A percentile compares a stretch with the other conserved stretches of the same genome.
These are phyloP conservation scores for Habrosyne pyritoides DNA, from an alignment of 2,888 invertebrate species.

Conservation along the genomic window DNA sequence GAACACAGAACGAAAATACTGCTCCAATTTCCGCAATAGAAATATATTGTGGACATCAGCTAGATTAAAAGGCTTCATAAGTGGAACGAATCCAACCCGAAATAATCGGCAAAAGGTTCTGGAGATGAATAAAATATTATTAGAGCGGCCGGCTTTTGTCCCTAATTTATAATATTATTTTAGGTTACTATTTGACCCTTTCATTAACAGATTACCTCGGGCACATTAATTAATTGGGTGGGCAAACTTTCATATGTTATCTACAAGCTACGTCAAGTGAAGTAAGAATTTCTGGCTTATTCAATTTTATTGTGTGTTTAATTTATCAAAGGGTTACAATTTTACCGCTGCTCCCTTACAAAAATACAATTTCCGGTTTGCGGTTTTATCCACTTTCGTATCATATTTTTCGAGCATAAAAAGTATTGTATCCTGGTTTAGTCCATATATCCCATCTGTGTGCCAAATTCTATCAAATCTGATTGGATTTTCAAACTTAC, in stretches of 20 bases:
- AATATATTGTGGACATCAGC: not conserved
- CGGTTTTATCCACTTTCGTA: too few relatives aligned
- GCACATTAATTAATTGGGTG: conserved; percentile 28
- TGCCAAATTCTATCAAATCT: too few relatives aligned
- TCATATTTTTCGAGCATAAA: too few relatives aligned
- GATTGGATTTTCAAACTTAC: too few relatives aligned
- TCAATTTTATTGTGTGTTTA: conserved; percentile 2
- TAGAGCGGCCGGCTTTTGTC: not conserved
- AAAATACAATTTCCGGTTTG: too few relatives aligned
- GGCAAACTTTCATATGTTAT: conserved; percentile 9
- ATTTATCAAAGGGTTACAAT: conserved; percentile 2
- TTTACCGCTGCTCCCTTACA: too few relatives aligned
- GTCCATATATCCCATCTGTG: too few relatives aligned
- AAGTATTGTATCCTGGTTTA: too few relatives aligned
- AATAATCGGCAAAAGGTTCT: conserved; percentile 8
- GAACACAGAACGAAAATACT: not conserved
- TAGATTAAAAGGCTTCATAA: conserved; percentile 4
- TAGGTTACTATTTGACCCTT: conserved; percentile 28
- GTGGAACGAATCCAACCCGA: not conserved
- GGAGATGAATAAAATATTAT: conserved; percentile 4
- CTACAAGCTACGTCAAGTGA: not conserved
- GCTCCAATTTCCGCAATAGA: not conserved
- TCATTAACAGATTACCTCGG: conserved; percentile 27
- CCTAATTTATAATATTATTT: conserved; percentile 20
- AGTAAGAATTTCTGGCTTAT: not conserved